phyloP scores from a whole-genome alignment of 2,113 vertebrate species.

The Gracilinanus agilis region DNA sequence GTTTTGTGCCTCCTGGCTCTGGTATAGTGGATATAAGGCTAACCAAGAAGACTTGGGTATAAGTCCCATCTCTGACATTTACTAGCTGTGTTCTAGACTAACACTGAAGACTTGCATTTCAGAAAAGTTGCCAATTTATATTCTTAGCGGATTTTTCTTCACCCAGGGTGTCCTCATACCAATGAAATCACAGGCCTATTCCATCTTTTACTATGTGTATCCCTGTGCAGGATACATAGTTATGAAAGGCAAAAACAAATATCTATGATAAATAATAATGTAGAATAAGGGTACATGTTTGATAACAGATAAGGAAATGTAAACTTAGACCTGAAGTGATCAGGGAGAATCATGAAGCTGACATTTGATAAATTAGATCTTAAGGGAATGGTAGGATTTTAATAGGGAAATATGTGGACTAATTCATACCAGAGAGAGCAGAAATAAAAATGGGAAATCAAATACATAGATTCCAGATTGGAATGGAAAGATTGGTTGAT shows the following conservation, averaged over 20 bases:
- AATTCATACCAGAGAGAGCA: not conserved
- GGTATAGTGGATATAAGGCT: not conserved
- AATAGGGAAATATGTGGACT: not conserved
- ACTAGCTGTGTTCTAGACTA: too few relatives aligned
- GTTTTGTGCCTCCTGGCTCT: not conserved
- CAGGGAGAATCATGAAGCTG: not conserved
- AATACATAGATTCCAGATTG: not conserved
- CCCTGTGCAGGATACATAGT: not conserved
- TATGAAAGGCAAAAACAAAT: not conserved
- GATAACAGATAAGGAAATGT: not conserved
- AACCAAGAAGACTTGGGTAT: not conserved
- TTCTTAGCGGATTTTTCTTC: not conserved
- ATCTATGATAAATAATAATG: not conserved
- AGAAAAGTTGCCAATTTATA: not conserved
- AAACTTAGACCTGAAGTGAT: not conserved
- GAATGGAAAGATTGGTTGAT: not conserved
- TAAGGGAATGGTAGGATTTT: not conserved
- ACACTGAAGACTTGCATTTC: not conserved
- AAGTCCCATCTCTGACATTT: not conserved
- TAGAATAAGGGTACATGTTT: not conserved
- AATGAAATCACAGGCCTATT: not conserved
- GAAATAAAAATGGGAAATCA: not conserved
- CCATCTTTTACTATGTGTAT: not conserved
- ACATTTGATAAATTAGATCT: not conserved
- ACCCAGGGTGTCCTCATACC: not conserved